A percentile compares a stretch with the other conserved stretches of the same genome.
phyloP scores from a whole-genome alignment of 2,888 invertebrate genomes.

The Conops quadrifasciatus region DNA sequence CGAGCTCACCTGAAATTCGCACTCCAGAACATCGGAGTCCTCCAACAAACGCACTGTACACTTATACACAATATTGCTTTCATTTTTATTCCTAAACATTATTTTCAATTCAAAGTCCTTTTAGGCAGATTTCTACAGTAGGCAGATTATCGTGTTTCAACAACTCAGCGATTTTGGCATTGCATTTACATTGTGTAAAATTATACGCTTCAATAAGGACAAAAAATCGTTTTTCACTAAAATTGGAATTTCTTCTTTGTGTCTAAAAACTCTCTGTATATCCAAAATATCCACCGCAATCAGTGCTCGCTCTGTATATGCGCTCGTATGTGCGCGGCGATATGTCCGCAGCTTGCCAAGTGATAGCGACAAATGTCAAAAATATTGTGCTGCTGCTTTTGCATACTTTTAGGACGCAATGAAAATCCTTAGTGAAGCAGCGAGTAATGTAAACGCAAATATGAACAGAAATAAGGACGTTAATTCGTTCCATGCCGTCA shows the following conservation, averaged over 20 bases:
- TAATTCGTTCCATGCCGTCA: too few species aligned
- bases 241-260: neutral
- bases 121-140: neutral
- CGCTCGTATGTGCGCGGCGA: neutral
- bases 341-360: constrained; percentile 20
- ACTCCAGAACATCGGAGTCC: constrained; percentile 90
- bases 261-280: neutral
- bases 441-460: constrained; percentile 13
- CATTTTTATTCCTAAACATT: constrained; percentile 71
- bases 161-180: constrained; percentile 9
- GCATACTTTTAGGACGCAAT: constrained; percentile 33
- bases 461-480: neutral
- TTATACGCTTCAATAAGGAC: neutral
- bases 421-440: constrained; percentile 15
- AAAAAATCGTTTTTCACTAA: neutral
- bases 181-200: constrained; percentile 8
- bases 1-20: constrained; percentile 83
- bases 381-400: constrained; percentile 9
- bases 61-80: constrained; percentile 80
- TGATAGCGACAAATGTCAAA: constrained; percentile 33
- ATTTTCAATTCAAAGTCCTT: constrained; percentile 30
- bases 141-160: neutral
- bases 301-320: too few species aligned
- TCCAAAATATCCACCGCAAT: constrained; percentile 14
- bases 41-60: constrained; percentile 89